Percentiles rank a stretch among this genome's conserved stretches.
Evolutionary conservation across 2,888 invertebrate species (phyloP).

Genomic region (Chironomus tentans): DNA sequence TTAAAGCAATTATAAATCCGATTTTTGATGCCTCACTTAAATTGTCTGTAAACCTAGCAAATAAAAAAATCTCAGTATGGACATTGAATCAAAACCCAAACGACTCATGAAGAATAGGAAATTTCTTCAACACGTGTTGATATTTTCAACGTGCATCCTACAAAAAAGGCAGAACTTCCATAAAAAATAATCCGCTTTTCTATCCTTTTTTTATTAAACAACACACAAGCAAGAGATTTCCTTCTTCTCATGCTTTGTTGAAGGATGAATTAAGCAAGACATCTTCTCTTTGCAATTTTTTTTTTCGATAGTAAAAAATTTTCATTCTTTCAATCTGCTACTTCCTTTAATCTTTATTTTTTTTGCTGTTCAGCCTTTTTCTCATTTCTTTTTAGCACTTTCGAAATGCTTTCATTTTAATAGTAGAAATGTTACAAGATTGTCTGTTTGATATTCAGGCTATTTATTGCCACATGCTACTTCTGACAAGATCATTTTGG

Average conservation of each 20-base stretch:
- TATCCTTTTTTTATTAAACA: neutral
- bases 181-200: constrained; percentile 1
- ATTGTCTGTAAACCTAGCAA: too few relatives aligned
- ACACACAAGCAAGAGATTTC: neutral
- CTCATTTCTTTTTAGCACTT: neutral
- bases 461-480: neutral
- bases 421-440: neutral
- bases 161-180: neutral
- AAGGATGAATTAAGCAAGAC: constrained; percentile 4
- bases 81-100: too few relatives aligned
- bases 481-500: too few relatives aligned
- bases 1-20: too few relatives aligned
- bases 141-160: neutral
- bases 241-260: neutral
- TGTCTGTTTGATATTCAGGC: too few relatives aligned
- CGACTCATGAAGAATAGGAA: neutral
- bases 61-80: too few relatives aligned
- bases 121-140: neutral
- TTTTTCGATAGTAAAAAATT: neutral
- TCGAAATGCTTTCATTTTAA: neutral
- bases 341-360: neutral
- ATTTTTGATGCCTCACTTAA: too few relatives aligned
- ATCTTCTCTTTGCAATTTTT: neutral
- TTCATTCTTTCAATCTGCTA: neutral
- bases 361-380: neutral